Evolutionary conservation across 2,113 vertebrate genomes (phyloP).

Genomic region (Sander vitreus): DNA sequence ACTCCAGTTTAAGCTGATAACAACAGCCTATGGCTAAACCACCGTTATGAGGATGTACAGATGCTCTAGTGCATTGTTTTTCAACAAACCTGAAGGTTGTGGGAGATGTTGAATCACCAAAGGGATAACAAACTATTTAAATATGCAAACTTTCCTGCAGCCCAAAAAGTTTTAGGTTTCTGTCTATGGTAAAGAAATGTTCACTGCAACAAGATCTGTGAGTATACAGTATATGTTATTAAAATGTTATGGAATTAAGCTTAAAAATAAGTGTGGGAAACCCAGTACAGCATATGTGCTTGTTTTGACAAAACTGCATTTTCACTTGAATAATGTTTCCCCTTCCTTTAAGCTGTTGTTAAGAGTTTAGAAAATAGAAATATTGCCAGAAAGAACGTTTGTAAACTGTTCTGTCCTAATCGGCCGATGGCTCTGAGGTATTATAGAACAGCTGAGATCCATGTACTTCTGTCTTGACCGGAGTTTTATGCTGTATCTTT

Average conservation of each 20-base stretch:
- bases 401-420: slow-evolving; percentile 16
- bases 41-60: slow-evolving; percentile 56
- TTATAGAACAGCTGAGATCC: not conserved
- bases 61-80: slow-evolving; percentile 42
- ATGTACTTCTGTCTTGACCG: slow-evolving; percentile 16
- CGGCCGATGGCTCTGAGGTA: not conserved
- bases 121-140: too few relatives aligned
- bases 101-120: not conserved
- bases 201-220: not conserved
- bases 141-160: not conserved
- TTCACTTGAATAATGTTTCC: slow-evolving; percentile 42
- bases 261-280: slow-evolving; percentile 34
- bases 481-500: not conserved
- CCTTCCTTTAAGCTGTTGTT: slow-evolving; percentile 21
- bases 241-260: not conserved
- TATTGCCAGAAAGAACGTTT: not conserved
- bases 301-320: slow-evolving; percentile 59
- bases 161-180: not conserved
- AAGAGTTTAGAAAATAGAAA: slow-evolving; percentile 18
- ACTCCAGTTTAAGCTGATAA: slow-evolving; percentile 66
- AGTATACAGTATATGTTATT: too few relatives aligned
- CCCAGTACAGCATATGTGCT: not conserved
- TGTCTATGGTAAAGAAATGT: not conserved
- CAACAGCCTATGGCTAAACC: slow-evolving; percentile 51
- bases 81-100: slow-evolving; percentile 17